Evolutionary conservation across 2,888 invertebrate genomes (phyloP).

Genomic region (Hecatera dysodea): DNA sequence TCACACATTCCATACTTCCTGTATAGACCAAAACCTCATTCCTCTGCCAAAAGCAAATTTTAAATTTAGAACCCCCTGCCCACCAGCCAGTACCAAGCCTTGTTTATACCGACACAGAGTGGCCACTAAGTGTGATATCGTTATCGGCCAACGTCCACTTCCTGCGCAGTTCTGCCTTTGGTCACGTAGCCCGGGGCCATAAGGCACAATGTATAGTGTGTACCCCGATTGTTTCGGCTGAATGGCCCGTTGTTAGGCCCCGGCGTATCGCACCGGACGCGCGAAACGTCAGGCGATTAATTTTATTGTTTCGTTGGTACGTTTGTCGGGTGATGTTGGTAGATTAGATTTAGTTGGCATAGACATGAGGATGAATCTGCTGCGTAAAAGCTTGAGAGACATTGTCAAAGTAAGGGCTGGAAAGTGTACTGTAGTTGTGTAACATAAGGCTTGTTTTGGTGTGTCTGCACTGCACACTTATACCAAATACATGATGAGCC

Average conservation of each 20-base stretch:
- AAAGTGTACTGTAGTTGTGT: neutral
- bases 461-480: neutral
- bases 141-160: constrained; percentile 74
- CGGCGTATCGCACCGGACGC: constrained; percentile 75
- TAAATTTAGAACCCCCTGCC: constrained; percentile 51
- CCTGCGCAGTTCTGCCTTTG: constrained; percentile 71
- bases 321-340: constrained; percentile 47
- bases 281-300: constrained; percentile 65
- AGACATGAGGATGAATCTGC: constrained; percentile 14
- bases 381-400: constrained; percentile 10
- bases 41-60: constrained; percentile 28
- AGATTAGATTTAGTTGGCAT: constrained; percentile 50
- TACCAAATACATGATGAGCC: neutral
- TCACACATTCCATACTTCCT: constrained; percentile 6
- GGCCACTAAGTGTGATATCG: constrained; percentile 70
- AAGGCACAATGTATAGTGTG: constrained; percentile 74
- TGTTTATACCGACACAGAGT: constrained; percentile 66
- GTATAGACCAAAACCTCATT: constrained; percentile 14
- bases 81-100: constrained; percentile 48
- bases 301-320: constrained; percentile 70
- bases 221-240: constrained; percentile 66
- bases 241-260: constrained; percentile 68
- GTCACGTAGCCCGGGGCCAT: constrained; percentile 75
- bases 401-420: neutral
- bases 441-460: neutral